Base-by-base conservation (phyloP, 2,113 vertebrate genomes). In the Shinisaurus crocodilurus region DNA sequence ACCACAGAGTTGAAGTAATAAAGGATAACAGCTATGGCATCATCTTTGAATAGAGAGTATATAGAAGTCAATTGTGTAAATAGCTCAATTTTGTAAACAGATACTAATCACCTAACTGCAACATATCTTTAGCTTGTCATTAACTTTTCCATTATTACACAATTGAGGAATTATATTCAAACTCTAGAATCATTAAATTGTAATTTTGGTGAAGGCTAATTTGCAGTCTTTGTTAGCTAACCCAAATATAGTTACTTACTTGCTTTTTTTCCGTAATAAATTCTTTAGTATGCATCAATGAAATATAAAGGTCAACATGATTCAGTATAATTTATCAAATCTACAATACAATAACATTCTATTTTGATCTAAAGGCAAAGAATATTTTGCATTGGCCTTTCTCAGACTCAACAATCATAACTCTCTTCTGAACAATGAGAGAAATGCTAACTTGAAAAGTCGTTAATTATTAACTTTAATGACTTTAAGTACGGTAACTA, bases 41-140 rank as follows among this genome's bases (percentile, higher is more conserved):
- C 76, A 93, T 88, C 82, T 93, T 91, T 96, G 89, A 89, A 92
- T 48, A 85, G 43, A 93, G 80, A 89, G 87, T 88, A 75, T 76
- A 75, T 91, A 89, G 89, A 89, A 92, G 83, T 94, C 94, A 95
- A 92, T 96, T 95, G 95, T 92, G 85, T 90, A 91, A 95, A 90
- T 93, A 92, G 86, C 90, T 90, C 90, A 91, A 89, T 94, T 95
- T 94, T 87, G 92, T 67, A 93, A 94, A 95, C 94, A 89, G 88
- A 89, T 85, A 94, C 92, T 95, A 92, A 95, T 96, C 89, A 94
- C 57, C 91, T 34, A 25, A 91, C 57, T 79, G 86, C 92, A 95
- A 93, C 0, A 0, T 90, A 89, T 91, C 95, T 94, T 70, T 2
- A 0, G 0, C 16, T 88, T 80, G 86, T 90, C 0, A 0, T 83